Conservation (phyloP, 2,113 vertebrate species). For the Panthera tigris region DNA sequence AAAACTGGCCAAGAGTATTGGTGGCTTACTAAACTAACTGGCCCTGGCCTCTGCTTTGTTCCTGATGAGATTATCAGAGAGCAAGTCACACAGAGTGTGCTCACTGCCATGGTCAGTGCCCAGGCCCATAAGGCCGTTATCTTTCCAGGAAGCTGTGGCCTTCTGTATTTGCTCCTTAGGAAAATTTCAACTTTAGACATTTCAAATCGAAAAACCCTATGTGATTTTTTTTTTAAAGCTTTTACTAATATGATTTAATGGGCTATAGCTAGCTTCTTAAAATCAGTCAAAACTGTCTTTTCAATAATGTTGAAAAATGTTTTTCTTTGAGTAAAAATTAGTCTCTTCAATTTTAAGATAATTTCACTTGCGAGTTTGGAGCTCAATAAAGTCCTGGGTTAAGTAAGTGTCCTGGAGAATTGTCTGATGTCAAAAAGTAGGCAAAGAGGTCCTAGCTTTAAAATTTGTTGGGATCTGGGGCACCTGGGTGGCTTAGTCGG, state of each 20-base stretch:
- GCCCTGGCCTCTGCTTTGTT: neutral
- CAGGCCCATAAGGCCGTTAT: neutral
- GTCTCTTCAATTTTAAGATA: neutral
- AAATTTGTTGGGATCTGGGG: neutral
- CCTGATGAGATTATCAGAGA: neutral
- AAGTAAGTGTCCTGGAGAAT: neutral
- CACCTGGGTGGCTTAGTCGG: too few relatives aligned
- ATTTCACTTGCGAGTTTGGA: neutral
- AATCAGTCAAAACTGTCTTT: slow-evolving; percentile 38
- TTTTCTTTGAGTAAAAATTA: slow-evolving; percentile 24
- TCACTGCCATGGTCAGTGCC: neutral
- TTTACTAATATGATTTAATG: slow-evolving; percentile 51
- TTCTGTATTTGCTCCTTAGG: slow-evolving; percentile 27
- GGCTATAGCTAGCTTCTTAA: slow-evolving; percentile 14
- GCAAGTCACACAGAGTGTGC: neutral
- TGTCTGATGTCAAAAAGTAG: neutral
- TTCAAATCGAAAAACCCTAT: neutral
- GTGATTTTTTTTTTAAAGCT: neutral
- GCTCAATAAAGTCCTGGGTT: neutral
- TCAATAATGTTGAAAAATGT: neutral
- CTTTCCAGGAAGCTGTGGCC: neutral
- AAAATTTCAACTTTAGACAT: slow-evolving; percentile 39
- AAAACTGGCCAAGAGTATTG: neutral
- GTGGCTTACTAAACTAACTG: neutral
- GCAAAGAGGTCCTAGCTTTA: neutral